Evolutionary conservation across 2,113 vertebrate genomes (phyloP).

Genomic region (Brachirus orientalis): DNA sequence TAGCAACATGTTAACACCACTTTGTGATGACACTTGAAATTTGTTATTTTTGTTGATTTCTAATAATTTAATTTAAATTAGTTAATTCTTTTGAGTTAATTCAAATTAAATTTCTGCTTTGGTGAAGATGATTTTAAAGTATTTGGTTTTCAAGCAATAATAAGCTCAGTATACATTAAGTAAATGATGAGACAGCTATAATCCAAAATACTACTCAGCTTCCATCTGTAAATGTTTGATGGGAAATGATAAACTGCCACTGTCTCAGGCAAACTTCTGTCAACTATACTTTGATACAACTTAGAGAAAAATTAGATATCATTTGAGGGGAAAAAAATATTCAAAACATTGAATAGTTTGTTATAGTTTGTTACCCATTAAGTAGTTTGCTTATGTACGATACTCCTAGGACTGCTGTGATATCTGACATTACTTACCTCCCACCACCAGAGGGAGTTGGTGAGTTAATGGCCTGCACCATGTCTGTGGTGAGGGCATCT

Average conservation of each 20-base stretch:
- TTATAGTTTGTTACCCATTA: background rate
- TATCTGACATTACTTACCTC: conserved; percentile 86
- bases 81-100: background rate
- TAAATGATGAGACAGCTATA: background rate
- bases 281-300: too few species aligned
- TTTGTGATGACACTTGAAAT: too few species aligned
- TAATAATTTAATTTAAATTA: background rate
- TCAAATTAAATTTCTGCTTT: background rate
- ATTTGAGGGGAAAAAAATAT: too few species aligned
- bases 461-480: conserved; percentile 98
- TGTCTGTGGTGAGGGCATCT: conserved; percentile 98
- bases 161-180: background rate
- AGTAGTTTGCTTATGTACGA: background rate
- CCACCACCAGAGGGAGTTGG: conserved; percentile 93
- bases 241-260: background rate
- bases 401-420: too few species aligned
- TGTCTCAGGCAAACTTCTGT: background rate
- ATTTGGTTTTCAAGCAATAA: background rate
- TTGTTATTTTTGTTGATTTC: too few species aligned
- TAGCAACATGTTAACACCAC: too few species aligned
- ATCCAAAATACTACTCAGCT: conserved; percentile 15
- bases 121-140: background rate
- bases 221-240: too few species aligned
- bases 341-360: too few species aligned
- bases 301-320: too few species aligned